Evolutionary conservation across 2,113 vertebrate genomes (phyloP).

Genomic region (Halcyon senegalensis): DNA sequence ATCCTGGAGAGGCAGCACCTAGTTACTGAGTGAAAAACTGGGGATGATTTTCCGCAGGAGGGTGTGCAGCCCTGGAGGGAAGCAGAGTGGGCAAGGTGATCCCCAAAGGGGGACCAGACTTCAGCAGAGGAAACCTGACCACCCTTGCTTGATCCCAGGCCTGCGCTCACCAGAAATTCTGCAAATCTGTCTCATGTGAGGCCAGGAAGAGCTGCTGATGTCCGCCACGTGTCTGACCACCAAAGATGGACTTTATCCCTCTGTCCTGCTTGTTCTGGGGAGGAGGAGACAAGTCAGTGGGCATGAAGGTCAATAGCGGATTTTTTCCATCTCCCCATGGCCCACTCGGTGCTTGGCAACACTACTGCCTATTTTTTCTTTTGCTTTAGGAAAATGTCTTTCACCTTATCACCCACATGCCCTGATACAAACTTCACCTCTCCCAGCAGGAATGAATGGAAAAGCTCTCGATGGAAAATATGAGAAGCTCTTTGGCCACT

Average conservation of each 20-base stretch:
- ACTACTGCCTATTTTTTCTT: background rate
- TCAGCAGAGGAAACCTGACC: rapidly evolving
- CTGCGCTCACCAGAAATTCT: background rate
- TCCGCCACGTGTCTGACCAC: background rate
- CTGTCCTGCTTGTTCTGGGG: background rate
- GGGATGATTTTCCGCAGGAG: background rate
- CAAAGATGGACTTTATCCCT: background rate
- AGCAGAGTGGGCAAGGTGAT: rapidly evolving
- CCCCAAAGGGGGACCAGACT: rapidly evolving
- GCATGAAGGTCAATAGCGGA: background rate
- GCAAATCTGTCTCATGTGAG: background rate
- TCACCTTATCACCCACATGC: background rate
- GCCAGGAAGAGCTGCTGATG: background rate
- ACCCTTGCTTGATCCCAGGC: background rate
- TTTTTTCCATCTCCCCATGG: background rate
- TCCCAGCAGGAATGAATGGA: background rate
- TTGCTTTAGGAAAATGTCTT: slow-evolving; percentile 1
- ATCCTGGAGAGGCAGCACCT: too few species aligned
- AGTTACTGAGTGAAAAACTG: background rate
- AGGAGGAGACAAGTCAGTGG: background rate
- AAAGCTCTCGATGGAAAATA: slow-evolving; percentile 5
- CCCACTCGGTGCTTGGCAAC: background rate
- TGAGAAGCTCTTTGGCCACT: background rate
- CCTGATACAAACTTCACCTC: background rate
- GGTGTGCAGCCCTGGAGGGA: too few species aligned